Evolutionary conservation across 2,888 invertebrate species (phyloP), one percentile per base, ranked within the genome.

Genomic region (Drepana falcataria): DNA sequence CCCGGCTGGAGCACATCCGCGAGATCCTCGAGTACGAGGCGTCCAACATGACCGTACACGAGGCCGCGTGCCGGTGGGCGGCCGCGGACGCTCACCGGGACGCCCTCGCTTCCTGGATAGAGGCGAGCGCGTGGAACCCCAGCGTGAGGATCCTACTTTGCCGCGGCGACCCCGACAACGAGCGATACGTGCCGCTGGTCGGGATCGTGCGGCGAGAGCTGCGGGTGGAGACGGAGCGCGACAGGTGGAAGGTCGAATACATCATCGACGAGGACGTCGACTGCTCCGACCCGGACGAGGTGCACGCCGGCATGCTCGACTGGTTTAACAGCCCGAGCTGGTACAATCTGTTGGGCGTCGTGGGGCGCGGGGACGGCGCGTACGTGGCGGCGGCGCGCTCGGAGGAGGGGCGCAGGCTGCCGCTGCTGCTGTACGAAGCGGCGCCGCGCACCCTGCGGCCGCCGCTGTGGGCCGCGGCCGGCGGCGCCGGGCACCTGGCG

Each of bases 371-470:
- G 6, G 63, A 44, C 9, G 9, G 44, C 9, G 44, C 44, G 6
- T 9, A 21, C 21, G 21, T 4, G 37, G 56, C 52, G 7, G 63
- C n/a, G 48, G 48, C 40, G 21, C 47, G 48, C 7, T 53, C 57
- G 37, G 48, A n/a, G 7, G 7, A 9, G 2, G 9, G 3, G 9
- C 2, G 3, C 9, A 2, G 9, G 34, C 52, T 65, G 49, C 68
- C 66, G 51, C 54, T 72, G 48, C 48, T 63, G 40, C 55, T 62
- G 40, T 64, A 63, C 55, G 67, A 64, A 53, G 59, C 53, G 59
- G 56, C 55, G 9, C 44, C 44, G 9, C 44, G 9, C 52, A 54
- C 4, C 37, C 5, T 37, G 64, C 41, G 47, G 63, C 40, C 54
- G 63, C 4, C 68, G 69, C 2, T 68, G 35, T 54, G 51, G 35